These are phyloP conservation scores for Aphaenogaster rudis DNA, from an alignment of 1,140 invertebrate genomes.

Conservation along the genomic window DNA sequence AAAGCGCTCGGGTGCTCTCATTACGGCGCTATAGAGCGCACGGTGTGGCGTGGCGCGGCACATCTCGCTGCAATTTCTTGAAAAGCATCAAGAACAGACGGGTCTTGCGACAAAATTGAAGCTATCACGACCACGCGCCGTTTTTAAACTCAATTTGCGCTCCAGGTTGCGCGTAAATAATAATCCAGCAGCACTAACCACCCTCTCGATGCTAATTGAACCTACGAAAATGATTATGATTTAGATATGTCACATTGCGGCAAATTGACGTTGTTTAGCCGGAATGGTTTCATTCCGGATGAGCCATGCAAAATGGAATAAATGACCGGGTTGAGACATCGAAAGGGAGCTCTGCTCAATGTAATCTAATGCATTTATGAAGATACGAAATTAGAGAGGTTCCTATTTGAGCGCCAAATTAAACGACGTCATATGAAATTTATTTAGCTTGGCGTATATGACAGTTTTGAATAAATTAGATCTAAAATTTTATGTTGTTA, in stretches of 20 bases:
- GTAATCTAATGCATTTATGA: constrained; percentile 20
- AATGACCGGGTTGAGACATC: constrained; percentile 2
- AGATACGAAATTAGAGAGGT: not conserved
- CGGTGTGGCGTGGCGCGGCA: not conserved
- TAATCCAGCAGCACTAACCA: not conserved
- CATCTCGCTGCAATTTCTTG: constrained; percentile 54
- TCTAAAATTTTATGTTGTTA: too few relatives aligned
- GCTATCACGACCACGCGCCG: constrained; percentile 16
- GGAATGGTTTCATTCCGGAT: not conserved
- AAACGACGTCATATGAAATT: not conserved
- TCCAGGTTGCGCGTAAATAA: not conserved
- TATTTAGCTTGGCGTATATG: not conserved
- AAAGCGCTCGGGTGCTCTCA: constrained; percentile 38
- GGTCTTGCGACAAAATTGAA: constrained; percentile 23
- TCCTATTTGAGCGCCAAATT: not conserved
- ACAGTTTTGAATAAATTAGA: not conserved
- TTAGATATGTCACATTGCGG: constrained; percentile 22
- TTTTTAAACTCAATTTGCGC: constrained; percentile 44
- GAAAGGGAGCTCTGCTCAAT: not conserved
- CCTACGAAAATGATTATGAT: not conserved
- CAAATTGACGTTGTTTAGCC: not conserved
- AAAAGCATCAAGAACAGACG: constrained; percentile 27
- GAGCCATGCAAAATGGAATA: constrained; percentile 29
- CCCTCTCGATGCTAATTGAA: not conserved
- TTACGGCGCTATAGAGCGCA: not conserved